phyloP scores from a whole-genome alignment of 2,797 vertebrate genomes.

The Nasua narica region DNA sequence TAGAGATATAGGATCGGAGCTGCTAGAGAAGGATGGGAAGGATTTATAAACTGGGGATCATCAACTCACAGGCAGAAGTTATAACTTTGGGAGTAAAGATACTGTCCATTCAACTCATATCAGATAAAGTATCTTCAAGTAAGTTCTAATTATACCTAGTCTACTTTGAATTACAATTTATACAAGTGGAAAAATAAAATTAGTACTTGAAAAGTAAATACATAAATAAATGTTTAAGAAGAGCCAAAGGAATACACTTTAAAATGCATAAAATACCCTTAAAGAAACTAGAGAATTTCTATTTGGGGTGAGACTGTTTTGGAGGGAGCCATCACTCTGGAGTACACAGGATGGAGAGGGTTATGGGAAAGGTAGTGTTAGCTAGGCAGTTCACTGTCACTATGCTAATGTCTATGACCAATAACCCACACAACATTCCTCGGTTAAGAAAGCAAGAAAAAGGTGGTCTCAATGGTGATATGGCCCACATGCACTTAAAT shows the following conservation, averaged over 20 bases:
- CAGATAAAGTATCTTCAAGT: neutral
- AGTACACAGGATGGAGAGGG: neutral
- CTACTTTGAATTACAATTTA: neutral
- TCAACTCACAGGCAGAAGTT: neutral
- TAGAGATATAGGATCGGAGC: neutral
- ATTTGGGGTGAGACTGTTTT: neutral
- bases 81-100: neutral
- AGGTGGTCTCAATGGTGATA: neutral
- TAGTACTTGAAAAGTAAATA: neutral
- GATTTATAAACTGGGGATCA: neutral
- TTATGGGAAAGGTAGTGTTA: accelerated
- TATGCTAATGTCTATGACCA: neutral
- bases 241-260: neutral
- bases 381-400: neutral
- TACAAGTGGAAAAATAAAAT: neutral
- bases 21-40: neutral
- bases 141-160: neutral
- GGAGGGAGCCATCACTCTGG: neutral
- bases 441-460: neutral
- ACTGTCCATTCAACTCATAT: neutral
- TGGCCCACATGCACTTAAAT: neutral
- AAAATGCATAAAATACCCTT: neutral
- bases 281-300: neutral
- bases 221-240: neutral
- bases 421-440: neutral